Base-by-base conservation (phyloP, 2,888 invertebrate species). In the Caenorhabditis imperialis region DNA sequence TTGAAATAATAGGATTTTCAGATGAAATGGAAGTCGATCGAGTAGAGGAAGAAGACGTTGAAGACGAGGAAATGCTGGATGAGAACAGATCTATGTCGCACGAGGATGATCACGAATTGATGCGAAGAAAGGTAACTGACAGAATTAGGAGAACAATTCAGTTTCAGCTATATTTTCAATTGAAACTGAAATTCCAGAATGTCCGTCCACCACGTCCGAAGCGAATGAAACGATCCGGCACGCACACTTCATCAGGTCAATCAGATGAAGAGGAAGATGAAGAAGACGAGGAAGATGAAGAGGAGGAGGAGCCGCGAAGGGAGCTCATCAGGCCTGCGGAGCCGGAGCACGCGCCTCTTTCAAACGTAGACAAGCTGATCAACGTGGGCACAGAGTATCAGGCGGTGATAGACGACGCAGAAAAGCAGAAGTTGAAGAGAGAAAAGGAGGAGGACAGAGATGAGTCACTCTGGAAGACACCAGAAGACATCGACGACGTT, bases 361-460 rank as follows among this genome's bases (percentile, higher is more conserved):
- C 70, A 10, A 30, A 27, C n/a, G 47, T 12, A 6, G 61, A 61
- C 30, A 47, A 51, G 14, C 20, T 55, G 20, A 70, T 70, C 16
- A 47, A 70, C n/a, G 22, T 70, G 1, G 70, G 70, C 27, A 14
- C 20, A 6, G 70, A 54, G 2, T 70, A 50, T 50, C 70, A 70
- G 33, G 70, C 70, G 1, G 25, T 42, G 8, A 50, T 71, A 10
- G 37, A 54, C 5, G 23, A 16, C 12, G 42, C 3, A 10, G 3
- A 3, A 1, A 30, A 30, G 10, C 7, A 7, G 30, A 6, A 6
- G 30, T 30, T 30, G 10, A 30, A 30, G 10, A 12, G 12, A n/a
- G 57, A 45, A 20, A 33, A 14, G 6, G 50, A 25, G 20, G 4
- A 20, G 7, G 58, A 60, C 7, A 22, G 61, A 18, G 70, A 70